Conservation (phyloP, 2,797 vertebrate species). For the Rhodeus uyekii region DNA sequence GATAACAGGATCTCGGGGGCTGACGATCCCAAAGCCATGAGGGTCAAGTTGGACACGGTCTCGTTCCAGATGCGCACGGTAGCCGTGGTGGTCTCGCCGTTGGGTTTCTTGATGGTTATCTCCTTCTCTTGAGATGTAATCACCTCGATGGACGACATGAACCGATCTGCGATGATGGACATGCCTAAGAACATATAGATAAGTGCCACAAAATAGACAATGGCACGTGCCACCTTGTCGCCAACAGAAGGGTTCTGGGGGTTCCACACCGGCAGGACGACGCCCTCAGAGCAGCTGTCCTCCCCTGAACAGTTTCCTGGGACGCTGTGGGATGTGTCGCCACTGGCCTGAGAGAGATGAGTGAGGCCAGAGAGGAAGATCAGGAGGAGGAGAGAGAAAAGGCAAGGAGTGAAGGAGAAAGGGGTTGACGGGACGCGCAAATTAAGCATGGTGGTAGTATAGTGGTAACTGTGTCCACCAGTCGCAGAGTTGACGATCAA, state of each 20-base stretch:
- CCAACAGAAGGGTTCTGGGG: slow-evolving; percentile 86
- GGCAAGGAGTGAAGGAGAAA: slow-evolving; percentile 55
- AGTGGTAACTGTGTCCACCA: slow-evolving; percentile 19
- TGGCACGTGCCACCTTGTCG: slow-evolving; percentile 85
- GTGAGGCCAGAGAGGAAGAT: slow-evolving; percentile 70
- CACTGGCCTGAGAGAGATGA: slow-evolving; percentile 68
- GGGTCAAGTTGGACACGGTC: slow-evolving; percentile 86
- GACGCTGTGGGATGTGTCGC: slow-evolving; percentile 53
- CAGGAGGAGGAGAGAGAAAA: slow-evolving; percentile 67
- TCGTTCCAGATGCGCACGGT: slow-evolving; percentile 88
- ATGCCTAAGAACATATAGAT: slow-evolving; percentile 90
- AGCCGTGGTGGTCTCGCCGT: slow-evolving; percentile 82
- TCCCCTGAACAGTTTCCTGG: slow-evolving; percentile 75
- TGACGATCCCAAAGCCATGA: slow-evolving; percentile 86
- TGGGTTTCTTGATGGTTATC: slow-evolving; percentile 85
- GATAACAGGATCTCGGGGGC: slow-evolving; percentile 87
- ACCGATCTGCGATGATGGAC: slow-evolving; percentile 88
- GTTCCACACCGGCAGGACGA: slow-evolving; percentile 85
- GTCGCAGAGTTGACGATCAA: slow-evolving; percentile 16
- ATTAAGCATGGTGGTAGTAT: slow-evolving; percentile 62
- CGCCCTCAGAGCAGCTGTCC: slow-evolving; percentile 79
- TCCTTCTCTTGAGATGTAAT: slow-evolving; percentile 88
- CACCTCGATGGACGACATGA: slow-evolving; percentile 89
- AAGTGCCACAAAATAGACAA: slow-evolving; percentile 87
- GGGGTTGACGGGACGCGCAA: slow-evolving; percentile 2